These are phyloP conservation scores for Mesoligia furuncula DNA, from an alignment of 2,888 invertebrate species.

Conservation along the genomic window DNA sequence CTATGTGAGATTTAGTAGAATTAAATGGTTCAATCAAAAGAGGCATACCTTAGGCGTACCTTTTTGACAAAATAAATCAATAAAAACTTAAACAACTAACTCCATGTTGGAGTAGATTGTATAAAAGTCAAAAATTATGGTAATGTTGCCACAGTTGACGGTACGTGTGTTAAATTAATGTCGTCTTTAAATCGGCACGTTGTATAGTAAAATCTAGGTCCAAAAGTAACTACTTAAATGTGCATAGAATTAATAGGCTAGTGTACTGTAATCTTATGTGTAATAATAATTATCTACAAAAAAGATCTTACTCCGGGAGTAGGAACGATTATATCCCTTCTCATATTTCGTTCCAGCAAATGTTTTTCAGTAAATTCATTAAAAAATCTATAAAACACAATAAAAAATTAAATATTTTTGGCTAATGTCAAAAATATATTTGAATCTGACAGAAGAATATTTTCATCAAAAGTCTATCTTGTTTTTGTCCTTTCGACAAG, in stretches of 20 bases:
- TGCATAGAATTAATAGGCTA: too few relatives aligned
- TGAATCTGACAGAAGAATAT: constrained; percentile 57
- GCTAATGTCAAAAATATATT: constrained; percentile 53
- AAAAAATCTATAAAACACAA: constrained; percentile 16
- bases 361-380: constrained; percentile 12
- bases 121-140: too few relatives aligned
- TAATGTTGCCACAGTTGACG: too few relatives aligned
- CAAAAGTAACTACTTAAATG: background rate
- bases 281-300: background rate
- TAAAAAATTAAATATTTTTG: constrained; percentile 36
- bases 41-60: too few relatives aligned
- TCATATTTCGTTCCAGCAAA: constrained; percentile 27
- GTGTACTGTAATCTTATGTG: too few relatives aligned
- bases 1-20: too few relatives aligned
- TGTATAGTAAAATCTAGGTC: background rate
- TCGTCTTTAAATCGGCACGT: too few relatives aligned
- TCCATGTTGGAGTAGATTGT: too few relatives aligned
- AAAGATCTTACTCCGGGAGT: constrained; percentile 34
- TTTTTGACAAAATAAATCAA: too few relatives aligned
- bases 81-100: too few relatives aligned
- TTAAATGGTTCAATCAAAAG: too few relatives aligned
- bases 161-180: too few relatives aligned
- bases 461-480: constrained; percentile 3
- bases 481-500: background rate
- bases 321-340: constrained; percentile 16